A percentile compares a stretch with the other conserved stretches of the same genome.
These are phyloP conservation scores for Candoia aspera DNA, from an alignment of 2,113 vertebrate genomes.

Conservation along the genomic window DNA sequence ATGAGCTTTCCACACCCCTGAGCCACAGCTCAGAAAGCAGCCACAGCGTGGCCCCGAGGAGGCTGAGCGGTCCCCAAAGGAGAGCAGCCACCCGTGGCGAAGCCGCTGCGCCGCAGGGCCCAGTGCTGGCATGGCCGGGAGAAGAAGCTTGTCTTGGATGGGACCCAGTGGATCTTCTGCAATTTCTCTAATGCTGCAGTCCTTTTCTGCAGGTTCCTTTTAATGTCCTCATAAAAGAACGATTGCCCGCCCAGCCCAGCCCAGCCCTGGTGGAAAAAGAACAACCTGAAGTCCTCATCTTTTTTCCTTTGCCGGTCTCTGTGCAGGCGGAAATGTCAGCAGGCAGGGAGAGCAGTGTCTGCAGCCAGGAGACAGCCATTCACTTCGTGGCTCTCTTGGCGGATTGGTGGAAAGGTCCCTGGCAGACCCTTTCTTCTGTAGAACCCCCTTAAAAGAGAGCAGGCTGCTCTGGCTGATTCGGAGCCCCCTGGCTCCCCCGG, in stretches of 20 bases:
- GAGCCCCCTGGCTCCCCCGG: too few species aligned
- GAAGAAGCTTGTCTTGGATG: slow-evolving; percentile 61
- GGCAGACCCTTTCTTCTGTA: too few species aligned
- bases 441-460: too few species aligned
- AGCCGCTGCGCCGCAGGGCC: slow-evolving; percentile 65
- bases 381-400: too few species aligned
- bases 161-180: slow-evolving; percentile 68
- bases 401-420: too few species aligned
- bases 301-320: too few species aligned
- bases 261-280: neutral
- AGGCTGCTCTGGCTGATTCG: too few species aligned
- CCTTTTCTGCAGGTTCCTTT: slow-evolving; percentile 28
- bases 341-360: neutral
- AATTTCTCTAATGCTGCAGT: slow-evolving; percentile 54
- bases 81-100: slow-evolving; percentile 44
- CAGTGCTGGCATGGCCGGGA: slow-evolving; percentile 69
- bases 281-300: neutral
- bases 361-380: neutral
- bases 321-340: neutral
- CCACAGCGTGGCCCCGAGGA: slow-evolving; percentile 63
- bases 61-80: slow-evolving; percentile 69
- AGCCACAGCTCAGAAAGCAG: slow-evolving; percentile 62
- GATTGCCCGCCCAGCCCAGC: slow-evolving; percentile 17
- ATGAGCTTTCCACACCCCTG: slow-evolving; percentile 71
- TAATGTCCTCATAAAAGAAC: slow-evolving; percentile 47